These are phyloP conservation scores for Lycorma delicatula DNA, from an alignment of 1,140 invertebrate species.

Conservation along the genomic window DNA sequence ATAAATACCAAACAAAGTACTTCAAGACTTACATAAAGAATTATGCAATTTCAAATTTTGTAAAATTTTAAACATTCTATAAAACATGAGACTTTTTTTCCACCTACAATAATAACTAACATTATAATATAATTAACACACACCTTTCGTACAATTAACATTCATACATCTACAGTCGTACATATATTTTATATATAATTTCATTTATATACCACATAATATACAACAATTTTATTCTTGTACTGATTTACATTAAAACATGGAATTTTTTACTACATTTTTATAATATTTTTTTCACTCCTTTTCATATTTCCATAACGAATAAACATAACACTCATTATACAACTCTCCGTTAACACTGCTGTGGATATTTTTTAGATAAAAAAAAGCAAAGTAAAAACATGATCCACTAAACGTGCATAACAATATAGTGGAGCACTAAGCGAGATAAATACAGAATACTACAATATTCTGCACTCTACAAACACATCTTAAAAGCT, in stretches of 20 bases:
- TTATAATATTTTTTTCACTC: neutral
- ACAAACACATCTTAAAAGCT: too few species aligned
- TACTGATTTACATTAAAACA: conserved; percentile 5
- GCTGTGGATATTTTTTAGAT: conserved; percentile 5
- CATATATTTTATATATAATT: neutral
- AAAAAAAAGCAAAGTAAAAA: too few species aligned
- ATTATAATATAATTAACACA: neutral
- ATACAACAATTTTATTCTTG: neutral
- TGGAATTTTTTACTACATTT: conserved; percentile 4
- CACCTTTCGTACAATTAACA: neutral
- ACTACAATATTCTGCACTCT: too few species aligned
- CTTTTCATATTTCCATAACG: too few species aligned
- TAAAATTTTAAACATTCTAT: too few species aligned
- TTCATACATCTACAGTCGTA: neutral
- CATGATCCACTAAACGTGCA: too few species aligned
- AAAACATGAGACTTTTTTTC: too few species aligned
- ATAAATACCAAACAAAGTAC: too few species aligned
- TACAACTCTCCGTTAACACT: conserved; percentile 7
- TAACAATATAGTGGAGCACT: too few species aligned
- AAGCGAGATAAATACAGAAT: too few species aligned
- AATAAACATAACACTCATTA: conserved; percentile 2
- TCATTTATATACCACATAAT: neutral
- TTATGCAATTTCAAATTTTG: too few species aligned
- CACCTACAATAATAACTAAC: conserved; percentile 1
- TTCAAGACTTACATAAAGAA: too few species aligned